Evolutionary conservation across 2,888 invertebrate species (phyloP).

Genomic region (Pherbina coryleti): DNA sequence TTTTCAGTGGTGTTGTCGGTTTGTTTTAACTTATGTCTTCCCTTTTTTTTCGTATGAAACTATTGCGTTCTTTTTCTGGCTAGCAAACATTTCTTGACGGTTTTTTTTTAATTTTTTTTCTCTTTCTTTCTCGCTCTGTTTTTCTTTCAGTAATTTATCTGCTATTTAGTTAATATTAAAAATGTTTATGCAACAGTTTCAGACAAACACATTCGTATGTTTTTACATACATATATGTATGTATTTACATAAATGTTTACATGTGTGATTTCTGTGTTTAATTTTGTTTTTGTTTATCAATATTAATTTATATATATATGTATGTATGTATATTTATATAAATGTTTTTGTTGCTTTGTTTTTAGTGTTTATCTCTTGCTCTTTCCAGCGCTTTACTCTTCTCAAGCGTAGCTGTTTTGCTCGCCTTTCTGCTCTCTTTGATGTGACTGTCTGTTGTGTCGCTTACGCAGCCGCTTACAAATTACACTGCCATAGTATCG

Average conservation of each 20-base stretch:
- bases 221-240: constrained; percentile 24
- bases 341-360: constrained; percentile 7
- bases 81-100: no score
- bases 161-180: neutral
- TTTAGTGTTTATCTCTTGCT: constrained; percentile 36
- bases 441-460: neutral
- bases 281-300: constrained; percentile 6
- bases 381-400: constrained; percentile 33
- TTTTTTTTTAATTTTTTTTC: neutral
- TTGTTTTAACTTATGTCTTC: no score
- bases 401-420: neutral
- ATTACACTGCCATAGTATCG: constrained; percentile 99
- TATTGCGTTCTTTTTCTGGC: no score
- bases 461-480: constrained; percentile 74
- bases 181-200: constrained; percentile 43
- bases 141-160: constrained; percentile 29
- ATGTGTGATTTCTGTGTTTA: constrained; percentile 9
- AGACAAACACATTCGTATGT: constrained; percentile 64
- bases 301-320: constrained; percentile 17
- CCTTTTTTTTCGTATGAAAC: no score
- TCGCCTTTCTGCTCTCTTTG: neutral
- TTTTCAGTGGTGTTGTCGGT: no score
- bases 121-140: neutral
- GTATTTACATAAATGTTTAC: constrained; percentile 22
- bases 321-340: constrained; percentile 5